Conservation (phyloP, 2,797 vertebrate species). For the Caiman crocodilus region DNA sequence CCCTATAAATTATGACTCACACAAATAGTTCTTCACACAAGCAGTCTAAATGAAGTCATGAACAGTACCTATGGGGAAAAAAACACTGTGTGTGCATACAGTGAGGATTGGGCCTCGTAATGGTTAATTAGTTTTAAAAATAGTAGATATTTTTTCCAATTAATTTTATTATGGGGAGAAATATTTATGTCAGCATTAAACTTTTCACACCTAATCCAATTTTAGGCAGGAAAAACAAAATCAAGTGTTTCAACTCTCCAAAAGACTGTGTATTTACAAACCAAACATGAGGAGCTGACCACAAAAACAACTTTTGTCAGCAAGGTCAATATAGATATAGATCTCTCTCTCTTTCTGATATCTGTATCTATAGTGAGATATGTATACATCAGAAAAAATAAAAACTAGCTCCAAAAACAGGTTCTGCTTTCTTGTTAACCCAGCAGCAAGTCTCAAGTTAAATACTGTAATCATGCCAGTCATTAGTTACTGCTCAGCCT, state of each 20-base stretch:
- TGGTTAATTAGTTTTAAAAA: background rate
- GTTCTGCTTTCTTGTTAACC: slow-evolving; percentile 61
- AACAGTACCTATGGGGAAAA: background rate
- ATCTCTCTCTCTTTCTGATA: background rate
- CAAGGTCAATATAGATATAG: slow-evolving; percentile 38
- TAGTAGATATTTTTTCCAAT: background rate
- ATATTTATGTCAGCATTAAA: background rate
- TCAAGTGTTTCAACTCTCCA: background rate
- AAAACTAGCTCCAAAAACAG: slow-evolving; percentile 39
- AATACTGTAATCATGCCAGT: slow-evolving; percentile 72
- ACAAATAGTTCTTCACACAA: background rate
- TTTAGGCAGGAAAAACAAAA: background rate
- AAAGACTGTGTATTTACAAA: background rate
- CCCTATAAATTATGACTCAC: background rate
- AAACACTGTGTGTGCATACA: rapidly evolving
- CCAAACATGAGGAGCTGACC: slow-evolving; percentile 16
- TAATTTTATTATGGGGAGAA: background rate
- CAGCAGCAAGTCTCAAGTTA: slow-evolving; percentile 65
- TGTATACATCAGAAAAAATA: slow-evolving; percentile 11
- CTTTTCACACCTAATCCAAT: background rate
- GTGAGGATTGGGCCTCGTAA: background rate
- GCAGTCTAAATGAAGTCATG: background rate
- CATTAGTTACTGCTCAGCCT: slow-evolving; percentile 70
- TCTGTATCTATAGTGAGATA: background rate
- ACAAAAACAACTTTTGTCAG: background rate